Evolutionary conservation across 2,888 invertebrate species (phyloP).

Genomic region (Diabrotica balteata): DNA sequence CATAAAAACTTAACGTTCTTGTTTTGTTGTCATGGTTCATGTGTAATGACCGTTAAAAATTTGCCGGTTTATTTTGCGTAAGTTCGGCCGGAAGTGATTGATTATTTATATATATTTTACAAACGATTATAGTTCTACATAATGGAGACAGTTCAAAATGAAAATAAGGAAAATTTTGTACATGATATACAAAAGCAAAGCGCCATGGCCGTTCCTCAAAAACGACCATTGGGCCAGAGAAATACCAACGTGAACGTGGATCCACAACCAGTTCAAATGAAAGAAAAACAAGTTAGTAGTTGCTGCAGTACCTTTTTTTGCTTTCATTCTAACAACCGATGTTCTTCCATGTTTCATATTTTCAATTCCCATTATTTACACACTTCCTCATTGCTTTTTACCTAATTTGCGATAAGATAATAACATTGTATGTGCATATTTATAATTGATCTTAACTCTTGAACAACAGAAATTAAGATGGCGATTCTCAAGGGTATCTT

Average conservation of each 20-base stretch:
- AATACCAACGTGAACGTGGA: conserved; percentile 38
- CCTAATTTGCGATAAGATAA: too few species aligned
- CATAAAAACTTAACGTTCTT: conserved; percentile 3
- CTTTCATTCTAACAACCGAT: neutral
- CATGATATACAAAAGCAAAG: conserved; percentile 57
- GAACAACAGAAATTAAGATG: too few species aligned
- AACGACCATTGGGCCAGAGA: conserved; percentile 70
- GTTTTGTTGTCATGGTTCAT: neutral
- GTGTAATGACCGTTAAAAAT: conserved; percentile 28
- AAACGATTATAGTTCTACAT: conserved; percentile 8
- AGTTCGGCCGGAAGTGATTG: neutral
- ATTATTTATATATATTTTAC: neutral
- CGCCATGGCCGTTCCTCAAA: conserved; percentile 57
- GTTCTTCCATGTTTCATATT: too few species aligned
- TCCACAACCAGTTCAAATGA: conserved; percentile 23
- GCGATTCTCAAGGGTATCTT: too few species aligned
- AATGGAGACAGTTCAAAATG: conserved; percentile 79
- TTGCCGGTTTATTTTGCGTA: conserved; percentile 17
- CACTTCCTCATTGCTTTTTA: too few species aligned
- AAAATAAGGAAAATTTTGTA: conserved; percentile 78
- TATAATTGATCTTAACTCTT: too few species aligned
- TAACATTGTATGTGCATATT: too few species aligned
- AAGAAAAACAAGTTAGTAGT: conserved; percentile 49
- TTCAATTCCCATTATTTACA: too few species aligned
- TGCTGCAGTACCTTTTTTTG: neutral